These are phyloP conservation scores for Chymomyza fuscimana DNA, from an alignment of 2,888 invertebrate species.

Conservation along the genomic window DNA sequence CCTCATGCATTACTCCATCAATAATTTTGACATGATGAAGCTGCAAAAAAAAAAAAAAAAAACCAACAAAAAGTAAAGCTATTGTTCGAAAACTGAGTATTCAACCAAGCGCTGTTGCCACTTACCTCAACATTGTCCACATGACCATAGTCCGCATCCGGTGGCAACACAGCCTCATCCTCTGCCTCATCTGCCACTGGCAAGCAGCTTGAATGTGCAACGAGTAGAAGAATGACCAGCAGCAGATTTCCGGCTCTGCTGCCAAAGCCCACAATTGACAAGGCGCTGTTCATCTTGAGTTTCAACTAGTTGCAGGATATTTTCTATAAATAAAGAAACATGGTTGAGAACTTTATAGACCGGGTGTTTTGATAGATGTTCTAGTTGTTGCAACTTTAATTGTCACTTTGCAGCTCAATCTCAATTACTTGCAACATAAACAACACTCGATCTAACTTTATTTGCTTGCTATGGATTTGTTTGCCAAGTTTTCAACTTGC, in stretches of 20 bases:
- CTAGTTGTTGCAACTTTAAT: constrained; percentile 45
- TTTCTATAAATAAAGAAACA: not conserved
- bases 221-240: constrained; percentile 41
- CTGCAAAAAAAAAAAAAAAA: constrained; percentile 39
- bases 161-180: constrained; percentile 39
- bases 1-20: constrained; percentile 64
- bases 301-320: constrained; percentile 4
- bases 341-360: not conserved
- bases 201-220: constrained; percentile 38
- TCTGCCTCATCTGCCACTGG: constrained; percentile 38
- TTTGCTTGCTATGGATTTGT: not conserved
- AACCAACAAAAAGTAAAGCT: too few relatives aligned
- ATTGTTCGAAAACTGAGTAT: too few relatives aligned
- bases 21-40: constrained; percentile 65
- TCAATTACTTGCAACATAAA: constrained; percentile 51
- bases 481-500: constrained; percentile 49
- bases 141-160: constrained; percentile 45
- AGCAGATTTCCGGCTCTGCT: constrained; percentile 52
- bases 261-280: constrained; percentile 32
- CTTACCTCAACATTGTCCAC: constrained; percentile 76
- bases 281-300: constrained; percentile 53
- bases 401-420: constrained; percentile 57
- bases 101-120: not conserved
- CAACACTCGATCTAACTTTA: not conserved
- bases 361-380: constrained; percentile 11